A percentile compares a stretch with the other conserved stretches of the same genome.
These are phyloP conservation scores for Trachops cirrhosus DNA, from an alignment of 2,797 vertebrate species.

Conservation along the genomic window DNA sequence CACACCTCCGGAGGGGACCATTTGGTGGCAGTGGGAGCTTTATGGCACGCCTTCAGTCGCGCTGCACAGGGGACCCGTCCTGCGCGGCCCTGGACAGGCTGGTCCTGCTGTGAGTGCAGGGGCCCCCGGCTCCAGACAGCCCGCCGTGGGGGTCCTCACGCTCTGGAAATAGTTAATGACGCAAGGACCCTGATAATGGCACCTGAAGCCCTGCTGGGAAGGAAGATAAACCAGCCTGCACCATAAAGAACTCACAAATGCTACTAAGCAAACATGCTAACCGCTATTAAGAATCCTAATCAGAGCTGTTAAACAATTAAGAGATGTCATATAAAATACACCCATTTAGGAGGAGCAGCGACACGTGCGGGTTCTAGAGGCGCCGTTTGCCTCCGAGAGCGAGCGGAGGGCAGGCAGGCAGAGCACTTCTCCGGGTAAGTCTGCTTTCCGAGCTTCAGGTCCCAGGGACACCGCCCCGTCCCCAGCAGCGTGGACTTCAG, in stretches of 20 bases:
- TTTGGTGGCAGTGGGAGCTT: not conserved
- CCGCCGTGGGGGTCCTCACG: not conserved
- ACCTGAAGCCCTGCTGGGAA: slow-evolving; percentile 54
- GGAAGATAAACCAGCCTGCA: slow-evolving; percentile 53
- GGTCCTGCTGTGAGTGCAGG: not conserved
- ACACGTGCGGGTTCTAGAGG: slow-evolving; percentile 35
- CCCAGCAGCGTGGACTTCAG: too few species aligned
- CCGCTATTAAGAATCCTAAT: slow-evolving; percentile 64
- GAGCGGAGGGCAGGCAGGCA: not conserved
- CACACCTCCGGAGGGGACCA: not conserved
- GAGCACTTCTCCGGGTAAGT: not conserved
- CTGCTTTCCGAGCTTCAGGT: not conserved
- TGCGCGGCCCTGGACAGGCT: not conserved
- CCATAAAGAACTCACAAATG: slow-evolving; percentile 67
- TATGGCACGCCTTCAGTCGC: not conserved
- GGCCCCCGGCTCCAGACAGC: not conserved
- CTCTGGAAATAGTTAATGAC: slow-evolving; percentile 51
- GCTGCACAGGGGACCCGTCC: not conserved
- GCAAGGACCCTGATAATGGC: slow-evolving; percentile 28
- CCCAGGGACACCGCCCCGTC: not conserved
- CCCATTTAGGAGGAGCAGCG: slow-evolving; percentile 48
- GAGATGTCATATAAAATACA: slow-evolving; percentile 57
- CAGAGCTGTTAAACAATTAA: slow-evolving; percentile 70
- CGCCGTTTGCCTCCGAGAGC: not conserved
- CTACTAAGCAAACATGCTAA: slow-evolving; percentile 56